Evolutionary conservation across 2,113 vertebrate genomes (phyloP).

Genomic region (Heliornis fulica): DNA sequence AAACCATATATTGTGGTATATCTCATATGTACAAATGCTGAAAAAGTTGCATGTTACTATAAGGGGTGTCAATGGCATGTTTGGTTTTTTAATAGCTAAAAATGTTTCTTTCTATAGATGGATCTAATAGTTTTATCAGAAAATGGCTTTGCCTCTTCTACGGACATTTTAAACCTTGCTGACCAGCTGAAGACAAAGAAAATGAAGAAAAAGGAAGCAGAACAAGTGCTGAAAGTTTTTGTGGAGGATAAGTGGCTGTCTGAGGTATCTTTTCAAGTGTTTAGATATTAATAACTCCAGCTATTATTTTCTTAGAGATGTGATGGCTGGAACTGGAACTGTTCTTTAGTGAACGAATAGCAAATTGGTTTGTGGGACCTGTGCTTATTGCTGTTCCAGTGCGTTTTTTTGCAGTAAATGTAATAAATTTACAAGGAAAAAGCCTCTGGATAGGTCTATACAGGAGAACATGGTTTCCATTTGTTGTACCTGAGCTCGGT

Average conservation of each 20-base stretch:
- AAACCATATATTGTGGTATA: background rate
- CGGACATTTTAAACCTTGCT: constrained; percentile 87
- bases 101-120: constrained; percentile 76
- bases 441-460: background rate
- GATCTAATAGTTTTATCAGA: constrained; percentile 89
- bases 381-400: background rate
- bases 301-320: background rate
- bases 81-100: background rate
- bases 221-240: constrained; percentile 86
- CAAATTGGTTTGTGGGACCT: background rate
- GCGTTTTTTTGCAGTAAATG: background rate
- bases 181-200: constrained; percentile 88
- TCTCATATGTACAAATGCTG: background rate
- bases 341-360: background rate
- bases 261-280: constrained; percentile 73
- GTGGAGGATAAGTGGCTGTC: constrained; percentile 92
- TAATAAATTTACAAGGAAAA: background rate
- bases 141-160: constrained; percentile 87
- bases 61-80: background rate
- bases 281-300: background rate
- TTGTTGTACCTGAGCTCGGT: background rate
- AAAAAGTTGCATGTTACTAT: background rate
- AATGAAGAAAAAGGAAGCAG: constrained; percentile 90
- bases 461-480: background rate
- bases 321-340: background rate